A percentile compares a stretch with the other conserved stretches of the same genome.
phyloP scores from a whole-genome alignment of 2,113 vertebrate species.

The Trogon melanurus region DNA sequence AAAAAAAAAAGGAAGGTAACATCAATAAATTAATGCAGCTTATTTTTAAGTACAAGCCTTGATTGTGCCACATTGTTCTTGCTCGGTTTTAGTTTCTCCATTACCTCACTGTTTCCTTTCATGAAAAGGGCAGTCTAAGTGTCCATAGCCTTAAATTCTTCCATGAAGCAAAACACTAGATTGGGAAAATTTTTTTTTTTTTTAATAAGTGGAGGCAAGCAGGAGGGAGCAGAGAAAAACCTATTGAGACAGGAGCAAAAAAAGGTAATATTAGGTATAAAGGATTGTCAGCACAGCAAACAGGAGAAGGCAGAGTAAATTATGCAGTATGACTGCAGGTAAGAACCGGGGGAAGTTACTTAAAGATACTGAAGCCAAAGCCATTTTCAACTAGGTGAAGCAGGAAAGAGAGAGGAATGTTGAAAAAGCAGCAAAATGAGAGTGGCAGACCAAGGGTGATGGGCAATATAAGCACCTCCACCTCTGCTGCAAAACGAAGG shows the following conservation, averaged over 20 bases:
- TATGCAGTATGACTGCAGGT: not conserved
- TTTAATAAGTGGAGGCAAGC: rapidly evolving
- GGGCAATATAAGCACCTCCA: not conserved
- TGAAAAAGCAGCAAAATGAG: not conserved
- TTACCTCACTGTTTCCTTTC: slow-evolving; percentile 28
- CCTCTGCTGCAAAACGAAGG: not conserved
- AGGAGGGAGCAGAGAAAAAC: not conserved
- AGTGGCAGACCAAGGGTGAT: not conserved
- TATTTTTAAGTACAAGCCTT: not conserved
- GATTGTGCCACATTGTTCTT: not conserved
- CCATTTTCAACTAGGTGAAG: not conserved
- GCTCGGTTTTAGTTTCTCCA: slow-evolving; percentile 4
- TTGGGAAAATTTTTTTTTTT: not conserved
- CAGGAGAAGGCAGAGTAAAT: not conserved
- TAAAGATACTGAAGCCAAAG: not conserved
- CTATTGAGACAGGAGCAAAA: not conserved
- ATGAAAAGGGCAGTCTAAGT: not conserved
- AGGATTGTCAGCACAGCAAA: not conserved
- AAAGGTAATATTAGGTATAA: not conserved
- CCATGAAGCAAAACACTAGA: not conserved
- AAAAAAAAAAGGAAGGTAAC: not conserved
- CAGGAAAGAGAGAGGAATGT: not conserved
- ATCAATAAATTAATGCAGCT: not conserved
- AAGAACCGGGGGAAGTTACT: not conserved
- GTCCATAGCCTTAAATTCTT: not conserved